Percentiles rank a stretch among this genome's conserved stretches.
Conservation (phyloP, 2,797 vertebrate species). For the Rousettus madagascariensis region DNA sequence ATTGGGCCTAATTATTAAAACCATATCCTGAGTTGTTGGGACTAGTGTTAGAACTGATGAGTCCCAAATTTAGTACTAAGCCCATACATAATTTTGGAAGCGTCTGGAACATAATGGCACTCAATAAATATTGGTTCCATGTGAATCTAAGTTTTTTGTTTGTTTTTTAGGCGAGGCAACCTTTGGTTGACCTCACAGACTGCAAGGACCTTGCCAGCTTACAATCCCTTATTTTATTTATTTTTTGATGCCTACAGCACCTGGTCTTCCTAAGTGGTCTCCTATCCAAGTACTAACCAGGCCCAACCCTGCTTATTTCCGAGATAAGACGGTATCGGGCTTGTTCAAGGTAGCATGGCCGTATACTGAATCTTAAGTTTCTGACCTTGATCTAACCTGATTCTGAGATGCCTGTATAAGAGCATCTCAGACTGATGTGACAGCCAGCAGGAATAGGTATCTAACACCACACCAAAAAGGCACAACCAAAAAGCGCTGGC, state of each 20-base stretch:
- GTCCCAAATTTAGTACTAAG: neutral
- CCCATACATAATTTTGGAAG: neutral
- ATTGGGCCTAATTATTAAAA: constrained; percentile 55
- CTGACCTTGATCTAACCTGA: neutral
- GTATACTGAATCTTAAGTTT: neutral
- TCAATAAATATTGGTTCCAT: neutral
- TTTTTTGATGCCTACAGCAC: no score
- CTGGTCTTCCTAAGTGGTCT: no score
- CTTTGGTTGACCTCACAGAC: no score
- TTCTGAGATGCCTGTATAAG: neutral
- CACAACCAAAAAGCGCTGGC: neutral
- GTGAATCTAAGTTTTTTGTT: neutral
- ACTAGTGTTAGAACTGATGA: neutral
- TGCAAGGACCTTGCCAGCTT: no score
- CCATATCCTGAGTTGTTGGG: neutral
- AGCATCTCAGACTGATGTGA: neutral
- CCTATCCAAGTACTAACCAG: no score
- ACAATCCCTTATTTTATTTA: no score
- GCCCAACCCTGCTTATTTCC: no score
- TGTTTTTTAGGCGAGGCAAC: no score
- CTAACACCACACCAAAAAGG: neutral
- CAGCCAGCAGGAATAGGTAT: neutral
- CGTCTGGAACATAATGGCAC: neutral
- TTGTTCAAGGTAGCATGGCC: no score
- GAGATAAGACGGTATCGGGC: no score